Evolutionary conservation across 2,113 vertebrate species (phyloP).

Genomic region (Panurus biarmicus): DNA sequence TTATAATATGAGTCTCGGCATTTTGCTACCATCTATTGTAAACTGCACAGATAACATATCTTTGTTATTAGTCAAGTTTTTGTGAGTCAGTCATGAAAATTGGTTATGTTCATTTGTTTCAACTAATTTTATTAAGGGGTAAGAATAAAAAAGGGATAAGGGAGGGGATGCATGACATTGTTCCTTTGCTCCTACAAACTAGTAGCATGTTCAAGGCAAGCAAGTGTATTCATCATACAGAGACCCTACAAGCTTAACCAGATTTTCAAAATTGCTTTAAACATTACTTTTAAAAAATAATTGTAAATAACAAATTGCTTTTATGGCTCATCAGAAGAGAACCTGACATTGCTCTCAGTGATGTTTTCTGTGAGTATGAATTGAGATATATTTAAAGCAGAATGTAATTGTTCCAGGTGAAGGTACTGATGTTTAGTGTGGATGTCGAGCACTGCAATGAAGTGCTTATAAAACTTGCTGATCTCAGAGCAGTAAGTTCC

Average conservation of each 20-base stretch:
- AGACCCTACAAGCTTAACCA: not conserved
- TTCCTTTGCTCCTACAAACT: not conserved
- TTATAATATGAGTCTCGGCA: not conserved
- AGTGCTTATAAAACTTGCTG: not conserved
- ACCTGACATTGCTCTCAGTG: not conserved
- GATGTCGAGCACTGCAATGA: not conserved
- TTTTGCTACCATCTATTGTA: not conserved
- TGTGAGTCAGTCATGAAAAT: not conserved
- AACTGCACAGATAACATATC: not conserved
- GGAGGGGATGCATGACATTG: not conserved
- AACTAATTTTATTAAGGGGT: not conserved
- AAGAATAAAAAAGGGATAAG: not conserved
- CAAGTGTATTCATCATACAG: not conserved
- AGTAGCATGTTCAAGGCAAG: not conserved
- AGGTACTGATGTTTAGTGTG: not conserved
- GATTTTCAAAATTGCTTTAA: not conserved
- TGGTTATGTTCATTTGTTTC: not conserved
- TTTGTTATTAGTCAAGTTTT: not conserved
- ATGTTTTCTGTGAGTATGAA: not conserved
- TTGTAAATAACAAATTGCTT: not conserved
- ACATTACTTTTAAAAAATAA: fast-evolving
- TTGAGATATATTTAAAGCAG: not conserved
- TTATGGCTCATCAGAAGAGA: not conserved
- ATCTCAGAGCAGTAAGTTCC: not conserved
- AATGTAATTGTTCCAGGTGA: not conserved